A percentile compares a stretch with the other conserved stretches of the same genome.
These are phyloP conservation scores for Hemicentrotus pulcherrimus DNA, from an alignment of 35 echinoderm and acorn worm species.

Conservation along the genomic window DNA sequence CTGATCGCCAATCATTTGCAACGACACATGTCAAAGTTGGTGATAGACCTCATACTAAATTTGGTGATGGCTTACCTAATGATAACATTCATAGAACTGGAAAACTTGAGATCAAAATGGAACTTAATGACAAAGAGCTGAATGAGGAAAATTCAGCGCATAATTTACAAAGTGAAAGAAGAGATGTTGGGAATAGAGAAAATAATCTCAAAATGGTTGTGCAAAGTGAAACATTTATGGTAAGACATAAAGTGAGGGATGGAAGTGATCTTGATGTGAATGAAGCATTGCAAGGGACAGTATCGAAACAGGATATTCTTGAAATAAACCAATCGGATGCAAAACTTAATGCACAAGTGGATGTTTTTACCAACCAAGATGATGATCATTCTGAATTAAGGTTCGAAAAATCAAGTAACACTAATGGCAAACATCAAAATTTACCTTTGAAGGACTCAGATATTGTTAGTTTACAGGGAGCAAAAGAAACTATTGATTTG, in stretches of 20 bases:
- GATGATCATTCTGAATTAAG: not conserved
- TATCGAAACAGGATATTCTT: not conserved
- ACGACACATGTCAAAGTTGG: not conserved
- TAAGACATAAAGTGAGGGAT: not conserved
- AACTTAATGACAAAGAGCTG: not conserved
- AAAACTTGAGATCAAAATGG: not conserved
- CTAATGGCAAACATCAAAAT: not conserved
- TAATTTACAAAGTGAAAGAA: constrained; percentile 16
- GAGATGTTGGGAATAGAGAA: not conserved
- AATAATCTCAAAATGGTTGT: not conserved
- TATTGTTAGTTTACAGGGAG: not conserved
- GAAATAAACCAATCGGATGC: not conserved
- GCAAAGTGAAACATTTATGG: not conserved
- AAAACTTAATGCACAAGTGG: not conserved
- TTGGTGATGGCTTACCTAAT: not conserved
- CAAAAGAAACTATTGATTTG: not conserved
- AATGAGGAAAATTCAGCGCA: not conserved
- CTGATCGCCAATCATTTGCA: not conserved
- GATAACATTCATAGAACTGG: not conserved
- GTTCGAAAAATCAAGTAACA: not conserved
- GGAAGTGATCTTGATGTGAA: not conserved
- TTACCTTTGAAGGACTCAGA: not conserved
- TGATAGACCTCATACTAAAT: not conserved
- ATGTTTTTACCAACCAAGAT: not conserved
- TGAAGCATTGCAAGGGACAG: not conserved